Base-by-base conservation (phyloP, 2,888 invertebrate genomes). In the Spilosoma lubricipeda region DNA sequence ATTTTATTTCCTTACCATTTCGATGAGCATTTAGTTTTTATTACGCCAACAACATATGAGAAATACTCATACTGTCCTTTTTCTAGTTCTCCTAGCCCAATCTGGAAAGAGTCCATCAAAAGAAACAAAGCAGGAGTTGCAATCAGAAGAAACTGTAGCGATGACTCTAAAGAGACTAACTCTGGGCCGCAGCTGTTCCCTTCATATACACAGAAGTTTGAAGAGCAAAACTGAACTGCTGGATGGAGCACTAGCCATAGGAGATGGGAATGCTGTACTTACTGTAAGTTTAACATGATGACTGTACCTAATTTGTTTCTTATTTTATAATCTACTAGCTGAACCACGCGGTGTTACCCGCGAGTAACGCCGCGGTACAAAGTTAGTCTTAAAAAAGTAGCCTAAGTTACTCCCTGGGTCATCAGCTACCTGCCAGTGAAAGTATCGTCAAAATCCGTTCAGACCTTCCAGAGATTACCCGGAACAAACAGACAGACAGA, bases 231-330 rank as follows among this genome's bases (percentile, higher is more conserved):
- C 97, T 59, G 95, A 97, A 76, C 89, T 98, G 23, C 88, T 98
- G 15, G 97, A 98, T 86, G 97, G 97, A 76, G 97, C 98, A 0
- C 92, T 98, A 48, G 94, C 96, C 45, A 96, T 97, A 71, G 97
- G 97, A 11, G 97, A 98, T 92, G 98, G 98, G 39, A 98, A 98
- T 96, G 97, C 97, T 39, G 97, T 98, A 81, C 93, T 97, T 71
- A 96, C 96, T 78, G 97, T 97, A 88, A 89, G 95, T 92, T 68
- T 71, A 39, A 20, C 20, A 48, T 48, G 48, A 20, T 48, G 30
- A 64, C 27, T 27, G 27, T 63, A 11, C 2, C 59, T 27, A 3
- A 59, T 30, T 48, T 45, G 45, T 65, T 65, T 33, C 4, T 18
- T 33, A 30, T 15, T 30, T 30, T 30, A 15, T 30, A 11, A 33